Evolutionary conservation across 35 echinoderm and acorn worm genomes (phyloP).

Genomic region (Strongylocentrotus purpuratus): DNA sequence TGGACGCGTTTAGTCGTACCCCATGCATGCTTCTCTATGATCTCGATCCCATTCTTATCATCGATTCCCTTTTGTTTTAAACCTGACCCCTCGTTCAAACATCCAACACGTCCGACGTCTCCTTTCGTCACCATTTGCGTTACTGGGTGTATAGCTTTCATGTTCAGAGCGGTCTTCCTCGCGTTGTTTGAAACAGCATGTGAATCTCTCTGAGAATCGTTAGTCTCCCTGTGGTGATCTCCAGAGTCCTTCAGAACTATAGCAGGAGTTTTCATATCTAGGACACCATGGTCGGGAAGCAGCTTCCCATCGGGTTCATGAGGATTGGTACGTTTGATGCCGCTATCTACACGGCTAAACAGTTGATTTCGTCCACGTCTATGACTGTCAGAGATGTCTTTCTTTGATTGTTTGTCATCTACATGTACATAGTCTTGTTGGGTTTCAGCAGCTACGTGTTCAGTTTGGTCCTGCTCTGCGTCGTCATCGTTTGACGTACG

Average conservation of each 20-base stretch:
- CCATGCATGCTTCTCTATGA: background rate
- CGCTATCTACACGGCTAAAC: background rate
- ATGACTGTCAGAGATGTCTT: background rate
- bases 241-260: background rate
- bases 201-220: background rate
- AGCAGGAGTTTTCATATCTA: background rate
- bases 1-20: background rate
- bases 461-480: background rate
- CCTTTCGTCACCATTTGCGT: background rate
- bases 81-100: background rate
- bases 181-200: background rate
- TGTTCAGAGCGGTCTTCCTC: background rate
- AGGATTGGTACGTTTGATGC: background rate
- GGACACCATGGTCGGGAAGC: background rate
- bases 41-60: background rate
- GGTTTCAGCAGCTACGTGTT: background rate
- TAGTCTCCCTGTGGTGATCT: background rate
- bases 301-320: background rate
- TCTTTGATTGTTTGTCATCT: background rate
- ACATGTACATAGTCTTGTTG: background rate
- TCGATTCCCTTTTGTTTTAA: background rate
- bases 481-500: background rate
- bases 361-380: background rate
- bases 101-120: background rate
- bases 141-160: background rate